Evolutionary conservation across 30 jellyfish, hydroid and myxozoan species (phyloP), one percentile per base, ranked within the genome.

Genomic region (Chironex yamaguchii): DNA sequence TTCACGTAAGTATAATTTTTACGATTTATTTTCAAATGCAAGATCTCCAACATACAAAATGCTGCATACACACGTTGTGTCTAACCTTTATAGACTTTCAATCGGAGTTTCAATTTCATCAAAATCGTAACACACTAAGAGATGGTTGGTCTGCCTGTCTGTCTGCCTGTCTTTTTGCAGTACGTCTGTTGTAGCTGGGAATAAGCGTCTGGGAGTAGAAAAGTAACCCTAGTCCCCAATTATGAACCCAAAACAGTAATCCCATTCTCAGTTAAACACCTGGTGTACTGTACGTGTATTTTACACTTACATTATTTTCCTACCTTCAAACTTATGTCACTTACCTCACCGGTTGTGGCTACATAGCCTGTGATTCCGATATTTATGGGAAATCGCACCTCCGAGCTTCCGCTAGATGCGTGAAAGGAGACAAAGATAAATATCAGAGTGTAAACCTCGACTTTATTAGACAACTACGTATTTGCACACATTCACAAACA

Each of bases 321-420:
- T n/a, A n/a, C 12, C 12, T 48, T 48, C 12, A 48, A 48, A 48
- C 12, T n/a, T n/a, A n/a, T n/a, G n/a, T n/a, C 26, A 27, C 65
- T 26, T 86, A 93, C 98, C 96, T 93, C 98, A 34, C 98, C 98
- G 0, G 98, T 93, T 23, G 98, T 87, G 3, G 98, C 98, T 31
- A 93, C 98, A 84, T 34, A 87, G 32, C 98, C 98, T 13, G 98
- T 93, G 13, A 93, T 93, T n/a, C 98, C 98, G 50, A 93, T 93
- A 66, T 93, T 93, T 50, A 93, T 93, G 14, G 98, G 98, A 64
- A 93, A 93, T 27, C 97, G 78, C 29, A 93, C 98, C 68, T 93
- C 98, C 1, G 98, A 93, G 1, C 91, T 81, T 27, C 98, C 98
- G 42, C 98, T 93, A 63, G n/a, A n/a, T n/a, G n/a, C n/a, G n/a